A percentile compares a stretch with the other conserved stretches of the same genome.
Conservation (phyloP, 2,888 invertebrate genomes). For the Mamestra brassicae region DNA sequence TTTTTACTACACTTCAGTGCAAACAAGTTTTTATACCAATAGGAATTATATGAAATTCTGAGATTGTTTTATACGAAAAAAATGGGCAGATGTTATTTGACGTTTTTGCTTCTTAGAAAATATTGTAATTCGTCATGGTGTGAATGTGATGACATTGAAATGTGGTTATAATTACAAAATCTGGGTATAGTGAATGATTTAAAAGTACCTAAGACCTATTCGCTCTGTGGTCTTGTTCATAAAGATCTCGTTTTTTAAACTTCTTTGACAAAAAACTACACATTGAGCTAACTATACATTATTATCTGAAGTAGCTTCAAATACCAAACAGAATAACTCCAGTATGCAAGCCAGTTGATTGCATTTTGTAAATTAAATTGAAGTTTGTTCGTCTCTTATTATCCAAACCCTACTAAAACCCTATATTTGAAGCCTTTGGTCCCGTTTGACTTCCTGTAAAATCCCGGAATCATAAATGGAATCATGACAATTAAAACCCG, state of each 20-base stretch:
- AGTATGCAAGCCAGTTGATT: too few species aligned
- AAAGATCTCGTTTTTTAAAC: not conserved
- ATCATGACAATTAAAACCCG: too few species aligned
- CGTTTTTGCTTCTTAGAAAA: slow-evolving; percentile 46
- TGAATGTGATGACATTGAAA: slow-evolving; percentile 2
- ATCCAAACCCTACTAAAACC: too few species aligned
- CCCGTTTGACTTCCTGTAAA: too few species aligned
- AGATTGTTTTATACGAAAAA: slow-evolving; percentile 26
- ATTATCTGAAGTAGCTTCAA: too few species aligned
- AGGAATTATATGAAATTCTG: slow-evolving; percentile 29
- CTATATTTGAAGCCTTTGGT: too few species aligned
- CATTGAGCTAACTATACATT: too few species aligned
- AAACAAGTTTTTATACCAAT: slow-evolving; percentile 49
- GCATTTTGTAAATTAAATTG: too few species aligned
- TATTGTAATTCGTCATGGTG: slow-evolving; percentile 38
- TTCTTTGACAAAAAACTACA: too few species aligned
- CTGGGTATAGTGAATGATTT: not conserved
- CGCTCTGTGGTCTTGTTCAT: slow-evolving; percentile 35
- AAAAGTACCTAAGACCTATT: not conserved
- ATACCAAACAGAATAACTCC: too few species aligned
- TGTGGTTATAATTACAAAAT: slow-evolving; percentile 6
- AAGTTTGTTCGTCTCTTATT: too few species aligned
- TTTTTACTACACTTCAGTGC: slow-evolving; percentile 36
- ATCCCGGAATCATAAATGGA: too few species aligned
- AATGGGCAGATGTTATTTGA: slow-evolving; percentile 13